Base-by-base conservation (phyloP, 2,888 invertebrate genomes). In the Siphonodentalium dalli region DNA sequence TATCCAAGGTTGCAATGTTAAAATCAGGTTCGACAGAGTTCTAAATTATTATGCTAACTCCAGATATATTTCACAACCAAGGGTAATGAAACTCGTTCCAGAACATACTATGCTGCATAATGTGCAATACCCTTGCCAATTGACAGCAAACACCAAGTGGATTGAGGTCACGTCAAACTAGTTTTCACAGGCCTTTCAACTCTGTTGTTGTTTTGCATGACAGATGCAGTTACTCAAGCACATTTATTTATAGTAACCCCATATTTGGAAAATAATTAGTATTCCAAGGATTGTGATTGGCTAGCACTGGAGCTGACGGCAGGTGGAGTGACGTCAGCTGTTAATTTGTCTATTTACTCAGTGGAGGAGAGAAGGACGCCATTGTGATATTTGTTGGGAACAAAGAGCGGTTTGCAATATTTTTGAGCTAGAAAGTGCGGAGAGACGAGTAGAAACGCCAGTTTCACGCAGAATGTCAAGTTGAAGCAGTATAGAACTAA, bases 321-420 rank as follows among this genome's bases (percentile, higher is more conserved):
- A 58, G 35, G 37, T 37, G 28, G 23, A 35, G 46, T 63, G 63
- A 63, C 63, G 63, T 63, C 59, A 44, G 57, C 35, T n/a, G n/a
- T n/a, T n/a, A 52, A 48, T 54, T 48, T 54, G 15, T 33, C 33
- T 9, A 7, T 18, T 34, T 2, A 15, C 15, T 26, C 49, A 55
- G 50, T 35, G 26, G 24, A 31, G 31, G 38, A 37, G 35, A 24
- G 35, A 45, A 35, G 44, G 54, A 47, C 55, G 59, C 59, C 58
- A 59, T 59, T 53, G 39, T 18, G 8, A 11, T 3, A 39, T 37
- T 20, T 21, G n/a, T 35, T 34, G 23, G 42, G 35, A 43, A 48
- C 46, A 47, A 52, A 55, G 54, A 52, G 50, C 52, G 59, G 33
- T 28, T 46, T 44, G 45, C 42, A 44, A 43, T 15, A 41, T 35